phyloP scores from a whole-genome alignment of 2,113 vertebrate species.

The Protomyctophum bolini region DNA sequence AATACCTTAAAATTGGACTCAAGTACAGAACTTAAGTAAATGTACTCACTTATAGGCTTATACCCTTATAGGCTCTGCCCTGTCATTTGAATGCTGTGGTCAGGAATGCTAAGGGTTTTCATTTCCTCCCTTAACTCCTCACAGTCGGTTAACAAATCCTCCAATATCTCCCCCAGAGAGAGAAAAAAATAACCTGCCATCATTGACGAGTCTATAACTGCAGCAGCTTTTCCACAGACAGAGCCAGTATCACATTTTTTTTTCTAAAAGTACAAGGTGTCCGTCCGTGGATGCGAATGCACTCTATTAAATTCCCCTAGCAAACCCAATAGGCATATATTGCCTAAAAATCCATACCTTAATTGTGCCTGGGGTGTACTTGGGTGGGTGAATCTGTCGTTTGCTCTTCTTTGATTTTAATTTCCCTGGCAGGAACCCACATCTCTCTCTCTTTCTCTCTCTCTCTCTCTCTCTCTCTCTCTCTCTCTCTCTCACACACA shows the following conservation, averaged over 20 bases:
- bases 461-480: too few relatives aligned
- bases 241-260: background rate
- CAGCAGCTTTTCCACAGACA: slow-evolving; percentile 22
- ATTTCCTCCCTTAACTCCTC: slow-evolving; percentile 16
- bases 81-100: slow-evolving; percentile 50
- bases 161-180: slow-evolving; percentile 18
- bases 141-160: slow-evolving; percentile 28
- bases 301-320: slow-evolving; percentile 10
- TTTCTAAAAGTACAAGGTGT: slow-evolving; percentile 45
- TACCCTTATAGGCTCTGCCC: slow-evolving; percentile 57
- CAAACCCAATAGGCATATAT: slow-evolving; percentile 17
- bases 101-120: slow-evolving; percentile 37
- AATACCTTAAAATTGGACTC: too few relatives aligned
- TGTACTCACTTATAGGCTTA: too few relatives aligned
- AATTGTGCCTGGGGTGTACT: background rate
- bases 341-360: slow-evolving; percentile 6
- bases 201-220: slow-evolving; percentile 41
- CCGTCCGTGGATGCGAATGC: too few relatives aligned
- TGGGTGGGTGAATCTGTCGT: background rate
- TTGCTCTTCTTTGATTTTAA: slow-evolving; percentile 6
- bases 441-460: background rate
- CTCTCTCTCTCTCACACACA: too few relatives aligned
- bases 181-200: slow-evolving; percentile 2
- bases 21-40: too few relatives aligned
- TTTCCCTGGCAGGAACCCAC: slow-evolving; percentile 1